Base-by-base conservation (phyloP, 2,888 invertebrate species). In the Spisula subtruncata region DNA sequence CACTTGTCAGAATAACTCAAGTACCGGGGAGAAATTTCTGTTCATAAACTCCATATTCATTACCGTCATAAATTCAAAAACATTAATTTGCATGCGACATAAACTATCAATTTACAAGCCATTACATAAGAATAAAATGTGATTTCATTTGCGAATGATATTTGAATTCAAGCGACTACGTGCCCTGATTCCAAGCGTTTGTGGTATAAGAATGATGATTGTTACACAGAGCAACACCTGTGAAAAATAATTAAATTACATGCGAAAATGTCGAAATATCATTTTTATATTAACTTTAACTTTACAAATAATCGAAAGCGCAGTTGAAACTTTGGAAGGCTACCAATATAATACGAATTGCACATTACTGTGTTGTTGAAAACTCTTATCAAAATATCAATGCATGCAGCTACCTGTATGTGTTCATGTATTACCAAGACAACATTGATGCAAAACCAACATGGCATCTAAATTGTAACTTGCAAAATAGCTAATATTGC, bases 281-380 rank as follows among this genome's bases (percentile, higher is more conserved):
- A 66, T 66, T 66, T 51, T 66, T 66, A 66, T 66, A 66, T 66
- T 66, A 66, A 66, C 25, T 66, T 66, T 66, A 66, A 66, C 60
- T 66, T n/a, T 12, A 66, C 25, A 25, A n/a, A 66, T 66, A 25
- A 66, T 66, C n/a, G 60, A 66, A 66, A 66, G 25, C 60, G 20
- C 60, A 25, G 10, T 66, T n/a, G 25, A 25, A n/a, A n/a, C 8
- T 66, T 66, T 66, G 60, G 60, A 66, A 66, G 4, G 8, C n/a
- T 10, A 66, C 60, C 60, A n/a, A 66, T 25, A 66, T 66, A 66
- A 12, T 51, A 51, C 41, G 8, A 41, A 41, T 41, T 41, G 51
- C 60, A 66, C 2, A 66, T 5, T 8, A 41, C 41, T 41, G 8
- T 8, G 41, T 5, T 41, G 2, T 5, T 41, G 41, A 41, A 41